Evolutionary conservation across 2,113 vertebrate species (phyloP), one percentile per base, ranked within the genome.

Genomic region (Stigmatopora nigra): DNA sequence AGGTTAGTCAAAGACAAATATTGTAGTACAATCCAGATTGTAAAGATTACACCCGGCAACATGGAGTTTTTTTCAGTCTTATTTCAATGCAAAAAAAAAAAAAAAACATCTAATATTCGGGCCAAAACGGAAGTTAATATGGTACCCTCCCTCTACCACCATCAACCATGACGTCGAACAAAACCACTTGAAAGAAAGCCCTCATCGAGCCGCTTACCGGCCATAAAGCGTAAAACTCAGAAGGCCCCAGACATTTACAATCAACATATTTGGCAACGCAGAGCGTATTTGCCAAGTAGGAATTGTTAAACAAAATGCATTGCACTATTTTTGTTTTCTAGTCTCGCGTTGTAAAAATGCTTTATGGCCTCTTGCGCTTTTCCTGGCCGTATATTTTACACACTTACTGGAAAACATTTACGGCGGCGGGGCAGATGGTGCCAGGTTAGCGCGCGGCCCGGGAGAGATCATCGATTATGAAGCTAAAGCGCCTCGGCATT

Each of bases 371-470:
- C 51, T 58, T 63, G 57, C 13, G 19, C 59, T 78, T 79, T 70
- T 25, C 78, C 53, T 36, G 44, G 68, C 75, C 61, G 14, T 78
- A 70, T 73, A 81, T 79, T 84, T 79, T 62, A 72, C 63, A 76
- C 75, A 75, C 69, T 73, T 79, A 72, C 56, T 17, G 63, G 69
- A 78, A 80, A 19, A 25, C 72, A 67, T 79, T 76, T 79, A 22
- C 47, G 68, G 71, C 69, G 49, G 72, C 51, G 36, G 77, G 88
- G 78, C 85, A 91, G 87, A 84, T 84, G 86, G 79, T 76, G 87
- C 59, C 72, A 62, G 67, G 51, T 55, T 57, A 63, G 19, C 3
- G 10, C 48, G 22, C 53, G 53, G 53, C 38, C 7, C 22, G 22
- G 44, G 70, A 65, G 56, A 67, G 64, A 64, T 61, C 64, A 79